phyloP scores from a whole-genome alignment of 2,888 invertebrate genomes.

The Serripes groenlandicus region DNA sequence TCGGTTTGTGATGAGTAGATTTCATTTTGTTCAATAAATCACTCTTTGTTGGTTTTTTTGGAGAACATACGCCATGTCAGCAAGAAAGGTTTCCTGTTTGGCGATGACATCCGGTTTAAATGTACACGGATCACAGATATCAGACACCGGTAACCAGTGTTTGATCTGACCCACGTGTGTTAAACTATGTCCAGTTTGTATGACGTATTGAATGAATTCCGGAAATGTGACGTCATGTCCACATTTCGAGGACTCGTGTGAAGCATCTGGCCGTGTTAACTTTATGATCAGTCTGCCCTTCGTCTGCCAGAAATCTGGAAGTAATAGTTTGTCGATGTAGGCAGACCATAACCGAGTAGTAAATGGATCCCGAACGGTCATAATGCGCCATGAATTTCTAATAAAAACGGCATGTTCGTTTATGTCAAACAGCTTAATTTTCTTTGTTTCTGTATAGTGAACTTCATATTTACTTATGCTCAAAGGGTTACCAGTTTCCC shows the following conservation, averaged over 20 bases:
- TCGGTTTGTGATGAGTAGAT: constrained; percentile 29
- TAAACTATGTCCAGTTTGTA: constrained; percentile 32
- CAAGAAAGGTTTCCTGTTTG: constrained; percentile 69
- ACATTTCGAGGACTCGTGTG: constrained; percentile 48
- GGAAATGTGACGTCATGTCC: constrained; percentile 74
- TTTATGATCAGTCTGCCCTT: constrained; percentile 58
- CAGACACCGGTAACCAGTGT: constrained; percentile 74
- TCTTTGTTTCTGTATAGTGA: constrained; percentile 18
- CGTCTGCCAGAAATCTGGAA: constrained; percentile 74
- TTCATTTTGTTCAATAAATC: constrained; percentile 26
- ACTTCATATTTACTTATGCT: constrained; percentile 56
- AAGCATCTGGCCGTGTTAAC: constrained; percentile 22
- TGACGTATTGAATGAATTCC: constrained; percentile 69
- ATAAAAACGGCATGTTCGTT: constrained; percentile 40
- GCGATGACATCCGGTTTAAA: constrained; percentile 68
- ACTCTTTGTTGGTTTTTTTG: constrained; percentile 49
- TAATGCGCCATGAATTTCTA: constrained; percentile 48
- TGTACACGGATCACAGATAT: constrained; percentile 72
- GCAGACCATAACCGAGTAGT: constrained; percentile 74
- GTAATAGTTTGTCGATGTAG: constrained; percentile 74
- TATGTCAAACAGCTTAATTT: not conserved
- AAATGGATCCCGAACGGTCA: constrained; percentile 73
- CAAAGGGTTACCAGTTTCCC: constrained; percentile 36
- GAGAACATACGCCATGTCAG: constrained; percentile 62
- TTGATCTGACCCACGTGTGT: constrained; percentile 52